A percentile compares a stretch with the other conserved stretches of the same genome.
Evolutionary conservation across 2,888 invertebrate genomes (phyloP).

Genomic region (Balanococcus diminutus): DNA sequence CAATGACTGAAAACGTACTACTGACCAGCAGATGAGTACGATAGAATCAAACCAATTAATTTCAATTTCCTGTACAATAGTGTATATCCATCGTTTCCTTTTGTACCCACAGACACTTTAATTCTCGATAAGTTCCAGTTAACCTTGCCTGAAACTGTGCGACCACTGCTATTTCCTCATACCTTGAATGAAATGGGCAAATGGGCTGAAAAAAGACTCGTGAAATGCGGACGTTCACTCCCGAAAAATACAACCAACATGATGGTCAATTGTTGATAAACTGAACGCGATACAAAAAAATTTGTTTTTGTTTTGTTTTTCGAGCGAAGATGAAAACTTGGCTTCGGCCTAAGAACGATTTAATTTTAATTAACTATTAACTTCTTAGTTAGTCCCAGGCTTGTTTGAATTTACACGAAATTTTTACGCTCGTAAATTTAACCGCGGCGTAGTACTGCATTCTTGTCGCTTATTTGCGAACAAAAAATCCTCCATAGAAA

Average conservation of each 20-base stretch:
- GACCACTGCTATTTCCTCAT: not conserved
- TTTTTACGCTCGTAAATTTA: conserved; percentile 21
- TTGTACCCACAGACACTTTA: not conserved
- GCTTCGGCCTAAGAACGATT: conserved; percentile 15
- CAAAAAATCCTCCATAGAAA: not conserved
- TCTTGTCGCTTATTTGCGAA: not conserved
- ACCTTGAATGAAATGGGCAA: conserved; percentile 7
- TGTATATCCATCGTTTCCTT: conserved; percentile 28
- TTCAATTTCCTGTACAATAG: conserved; percentile 30
- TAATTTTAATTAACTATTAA: conserved; percentile 6
- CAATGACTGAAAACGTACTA: not conserved
- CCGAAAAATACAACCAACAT: conserved; percentile 8
- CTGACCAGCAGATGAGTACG: not conserved
- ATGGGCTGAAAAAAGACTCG: conserved; percentile 15
- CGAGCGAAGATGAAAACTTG: conserved; percentile 30
- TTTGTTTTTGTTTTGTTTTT: not conserved
- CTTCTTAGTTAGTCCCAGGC: conserved; percentile 4
- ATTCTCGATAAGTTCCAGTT: conserved; percentile 25
- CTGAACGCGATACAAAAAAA: conserved; percentile 14
- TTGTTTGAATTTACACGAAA: conserved; percentile 20
- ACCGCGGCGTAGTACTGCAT: conserved; percentile 24
- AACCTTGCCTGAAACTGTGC: conserved; percentile 30
- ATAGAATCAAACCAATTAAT: conserved; percentile 37
- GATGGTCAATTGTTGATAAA: not conserved
- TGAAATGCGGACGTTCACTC: conserved; percentile 11